Evolutionary conservation across 1,140 invertebrate species (phyloP), one percentile per base, ranked within the genome.

Genomic region (Drosophila suzukii): DNA sequence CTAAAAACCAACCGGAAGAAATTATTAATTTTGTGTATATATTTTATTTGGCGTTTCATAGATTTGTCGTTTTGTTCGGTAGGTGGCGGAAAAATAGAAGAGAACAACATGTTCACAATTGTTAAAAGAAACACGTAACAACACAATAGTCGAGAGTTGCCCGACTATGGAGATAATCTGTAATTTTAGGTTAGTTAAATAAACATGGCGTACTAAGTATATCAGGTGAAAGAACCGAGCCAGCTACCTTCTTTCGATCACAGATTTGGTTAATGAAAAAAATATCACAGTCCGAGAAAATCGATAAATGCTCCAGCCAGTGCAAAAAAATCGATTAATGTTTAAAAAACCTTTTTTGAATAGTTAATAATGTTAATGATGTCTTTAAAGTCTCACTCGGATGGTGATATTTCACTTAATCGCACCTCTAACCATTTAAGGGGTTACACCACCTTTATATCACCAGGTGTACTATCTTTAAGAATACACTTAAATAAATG

Each of bases 51-150:
- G 60, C 50, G 66, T 57, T 75, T 46, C 39, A 39, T 50, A 38
- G 50, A 53, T 78, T 53, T 55, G 58, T 75, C 55, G 63, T 71
- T 66, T 81, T 66, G 57, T 73, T 81, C 63, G 74, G 56, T 71
- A 49, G 56, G 53, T 75, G 61, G 71, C 75, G 75, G 66, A 59
- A 75, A 75, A 78, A 81, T 83, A 83, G 80, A 83, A 81, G 80
- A 81, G 81, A 83, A 81, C 61, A 81, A 78, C 70, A 81, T 24
- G 71, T 75, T 68, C 79, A 80, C 76, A 75, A 75, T 83, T 75
- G 66, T 75, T 67, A 51, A 72, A 81, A 75, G 63, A 24, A 53
- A 32, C 15, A 24, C 57, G 24, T 44, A 51, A 44, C 10, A 32
- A 55, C 36, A 38, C 32, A 51, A 56, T n/a, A 62, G 44, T 36